These are phyloP conservation scores for Dromaius novaehollandiae DNA, from an alignment of 2,113 vertebrate genomes.

Conservation along the genomic window DNA sequence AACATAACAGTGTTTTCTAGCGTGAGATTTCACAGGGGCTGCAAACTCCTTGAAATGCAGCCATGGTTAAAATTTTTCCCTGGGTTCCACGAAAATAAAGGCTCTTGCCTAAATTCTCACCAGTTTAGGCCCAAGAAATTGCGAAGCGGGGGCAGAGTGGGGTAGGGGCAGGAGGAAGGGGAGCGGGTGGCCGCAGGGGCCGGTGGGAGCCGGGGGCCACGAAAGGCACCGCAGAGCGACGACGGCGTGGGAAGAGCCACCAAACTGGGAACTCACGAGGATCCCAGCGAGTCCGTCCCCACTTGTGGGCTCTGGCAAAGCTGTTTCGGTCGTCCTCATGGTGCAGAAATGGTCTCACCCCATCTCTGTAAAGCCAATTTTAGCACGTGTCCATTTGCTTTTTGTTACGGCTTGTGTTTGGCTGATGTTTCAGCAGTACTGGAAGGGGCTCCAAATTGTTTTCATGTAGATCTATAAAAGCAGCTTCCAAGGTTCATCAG, in stretches of 20 bases:
- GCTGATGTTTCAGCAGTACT: background rate
- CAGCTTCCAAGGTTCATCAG: background rate
- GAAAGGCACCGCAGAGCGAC: background rate
- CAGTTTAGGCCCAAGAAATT: background rate
- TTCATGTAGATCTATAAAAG: background rate
- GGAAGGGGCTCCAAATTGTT: background rate
- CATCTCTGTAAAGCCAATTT: background rate
- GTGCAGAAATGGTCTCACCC: background rate
- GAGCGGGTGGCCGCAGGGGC: background rate
- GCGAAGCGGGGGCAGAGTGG: background rate
- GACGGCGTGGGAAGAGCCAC: background rate
- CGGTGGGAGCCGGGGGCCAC: background rate
- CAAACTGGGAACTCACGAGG: background rate
- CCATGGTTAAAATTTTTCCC: background rate
- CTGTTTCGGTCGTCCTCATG: background rate
- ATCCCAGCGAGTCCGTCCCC: background rate
- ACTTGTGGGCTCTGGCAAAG: background rate
- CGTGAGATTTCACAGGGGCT: background rate
- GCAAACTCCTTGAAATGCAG: background rate
- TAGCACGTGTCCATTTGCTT: background rate
- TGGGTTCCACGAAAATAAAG: background rate
- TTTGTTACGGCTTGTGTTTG: background rate
- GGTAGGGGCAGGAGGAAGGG: background rate
- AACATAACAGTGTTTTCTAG: background rate
- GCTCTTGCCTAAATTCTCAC: background rate